Evolutionary conservation across 2,113 vertebrate genomes (phyloP).

Genomic region (Rattus norvegicus): GRCr8 NC_086028.1:88643501-88644000

Average conservation of each 20-base stretch:
- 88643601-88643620: not conserved
- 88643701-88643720: not conserved
- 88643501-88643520: slow-evolving; percentile 24
- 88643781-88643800: not conserved
- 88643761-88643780: not conserved
- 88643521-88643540: slow-evolving; percentile 55
- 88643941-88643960: not conserved
- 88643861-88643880: not conserved
- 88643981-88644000: slow-evolving; percentile 47
- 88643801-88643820: not conserved
- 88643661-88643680: not conserved
- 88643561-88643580: not conserved
- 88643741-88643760: not conserved
- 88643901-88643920: not conserved
- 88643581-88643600: not conserved
- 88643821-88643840: not conserved
- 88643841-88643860: not conserved
- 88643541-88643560: not conserved
- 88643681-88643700: not conserved
- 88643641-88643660: not conserved
- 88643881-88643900: not conserved
- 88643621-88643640: not conserved
- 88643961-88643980: slow-evolving; percentile 62
- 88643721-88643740: not conserved
- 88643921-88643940: not conserved